Evolutionary conservation across 2,797 vertebrate genomes (phyloP).

Genomic region (Etheostoma perlongum): DNA sequence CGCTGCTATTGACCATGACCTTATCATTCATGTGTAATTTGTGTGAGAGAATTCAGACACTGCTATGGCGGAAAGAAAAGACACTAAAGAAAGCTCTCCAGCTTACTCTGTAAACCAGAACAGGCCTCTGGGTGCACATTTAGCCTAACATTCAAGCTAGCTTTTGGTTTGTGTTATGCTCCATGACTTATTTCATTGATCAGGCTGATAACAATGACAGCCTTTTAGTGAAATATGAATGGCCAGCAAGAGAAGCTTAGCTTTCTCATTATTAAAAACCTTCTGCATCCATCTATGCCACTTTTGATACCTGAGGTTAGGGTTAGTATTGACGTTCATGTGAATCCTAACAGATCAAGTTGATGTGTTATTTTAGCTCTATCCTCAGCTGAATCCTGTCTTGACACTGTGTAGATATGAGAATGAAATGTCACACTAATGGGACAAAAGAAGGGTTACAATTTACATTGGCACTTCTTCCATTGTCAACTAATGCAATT

Average conservation of each 20-base stretch:
- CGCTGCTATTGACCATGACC: constrained; percentile 72
- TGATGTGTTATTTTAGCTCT: constrained; percentile 46
- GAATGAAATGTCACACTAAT: constrained; percentile 43
- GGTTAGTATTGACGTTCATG: constrained; percentile 31
- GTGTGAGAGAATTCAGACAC: constrained; percentile 46
- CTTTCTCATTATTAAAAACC: constrained; percentile 55
- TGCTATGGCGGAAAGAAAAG: constrained; percentile 13
- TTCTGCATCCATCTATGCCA: constrained; percentile 57
- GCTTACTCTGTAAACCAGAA: constrained; percentile 7
- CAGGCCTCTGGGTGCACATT: constrained; percentile 10
- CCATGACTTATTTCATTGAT: constrained; percentile 55
- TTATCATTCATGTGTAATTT: constrained; percentile 71
- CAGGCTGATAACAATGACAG: constrained; percentile 53
- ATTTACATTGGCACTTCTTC: constrained; percentile 57
- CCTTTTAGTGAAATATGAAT: constrained; percentile 61
- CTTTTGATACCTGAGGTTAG: constrained; percentile 45
- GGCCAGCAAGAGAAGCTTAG: constrained; percentile 47
- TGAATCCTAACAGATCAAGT: constrained; percentile 36
- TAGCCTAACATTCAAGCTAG: constrained; percentile 19
- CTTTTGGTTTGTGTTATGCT: constrained; percentile 45
- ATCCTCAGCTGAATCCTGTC: constrained; percentile 40
- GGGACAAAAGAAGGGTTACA: constrained; percentile 44
- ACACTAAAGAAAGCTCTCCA: constrained; percentile 3
- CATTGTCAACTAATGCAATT: constrained; percentile 57
- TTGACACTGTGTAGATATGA: constrained; percentile 38